Percentiles rank a stretch among this genome's conserved stretches.
Evolutionary conservation across 1,140 invertebrate species (phyloP).

Genomic region (Drosophila pachea): DNA sequence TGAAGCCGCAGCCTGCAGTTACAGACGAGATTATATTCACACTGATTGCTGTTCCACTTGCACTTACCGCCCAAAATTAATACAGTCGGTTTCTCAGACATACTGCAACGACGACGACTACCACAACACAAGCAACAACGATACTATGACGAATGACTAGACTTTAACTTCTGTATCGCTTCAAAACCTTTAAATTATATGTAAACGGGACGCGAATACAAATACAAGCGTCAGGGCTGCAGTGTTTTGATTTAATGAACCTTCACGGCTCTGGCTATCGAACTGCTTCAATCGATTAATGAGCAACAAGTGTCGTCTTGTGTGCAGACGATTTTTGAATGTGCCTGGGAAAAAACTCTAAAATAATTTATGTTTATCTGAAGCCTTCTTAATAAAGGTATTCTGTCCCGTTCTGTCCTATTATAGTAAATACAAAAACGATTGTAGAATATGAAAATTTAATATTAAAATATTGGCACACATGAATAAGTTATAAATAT

Average conservation of each 20-base stretch:
- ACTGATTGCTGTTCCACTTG: neutral
- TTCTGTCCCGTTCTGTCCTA: too few species aligned
- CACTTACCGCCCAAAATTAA: constrained; percentile 77
- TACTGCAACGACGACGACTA: constrained; percentile 50
- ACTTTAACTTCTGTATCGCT: constrained; percentile 20
- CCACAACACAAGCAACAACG: constrained; percentile 30
- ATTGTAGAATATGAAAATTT: neutral
- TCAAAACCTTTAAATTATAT: constrained; percentile 21
- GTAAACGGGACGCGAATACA: constrained; percentile 28
- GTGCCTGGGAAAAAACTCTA: too few species aligned
- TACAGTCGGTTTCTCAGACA: constrained; percentile 76
- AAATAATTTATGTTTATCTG: too few species aligned
- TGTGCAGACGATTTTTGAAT: too few species aligned
- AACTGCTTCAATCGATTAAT: neutral
- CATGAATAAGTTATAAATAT: neutral
- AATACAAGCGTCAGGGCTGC: constrained; percentile 15
- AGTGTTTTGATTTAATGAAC: neutral
- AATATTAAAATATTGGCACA: neutral
- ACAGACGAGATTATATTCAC: constrained; percentile 12
- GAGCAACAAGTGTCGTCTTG: constrained; percentile 6
- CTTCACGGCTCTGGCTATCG: neutral
- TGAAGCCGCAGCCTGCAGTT: constrained; percentile 89
- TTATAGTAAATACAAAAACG: neutral
- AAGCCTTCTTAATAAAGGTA: neutral
- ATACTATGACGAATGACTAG: constrained; percentile 50